Percentiles rank a stretch among this genome's conserved stretches.
Conservation (phyloP, 2,888 invertebrate species). For the Phengaris alcon region DNA sequence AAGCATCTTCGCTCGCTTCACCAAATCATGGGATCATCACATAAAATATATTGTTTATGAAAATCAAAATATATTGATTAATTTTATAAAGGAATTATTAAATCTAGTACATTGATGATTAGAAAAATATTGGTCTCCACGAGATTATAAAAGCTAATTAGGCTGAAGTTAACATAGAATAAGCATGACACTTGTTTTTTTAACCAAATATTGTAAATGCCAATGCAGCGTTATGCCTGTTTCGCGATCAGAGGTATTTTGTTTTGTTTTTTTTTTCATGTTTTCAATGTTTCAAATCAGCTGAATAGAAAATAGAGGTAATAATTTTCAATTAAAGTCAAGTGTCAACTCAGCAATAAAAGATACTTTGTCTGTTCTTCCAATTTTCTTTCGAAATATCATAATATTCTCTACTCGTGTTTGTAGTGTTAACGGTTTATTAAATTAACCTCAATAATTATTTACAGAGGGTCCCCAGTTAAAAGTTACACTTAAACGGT, state of each 20-base stretch:
- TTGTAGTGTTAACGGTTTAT: conserved; percentile 1
- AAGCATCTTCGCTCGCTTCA: background rate
- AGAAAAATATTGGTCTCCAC: background rate
- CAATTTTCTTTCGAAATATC: background rate
- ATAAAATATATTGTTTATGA: background rate
- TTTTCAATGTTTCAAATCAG: too few species aligned
- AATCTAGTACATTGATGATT: too few species aligned
- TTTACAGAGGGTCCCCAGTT: conserved; percentile 3
- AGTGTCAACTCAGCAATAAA: too few species aligned
- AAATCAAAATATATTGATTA: too few species aligned
- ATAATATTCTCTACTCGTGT: background rate
- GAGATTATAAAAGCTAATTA: background rate
- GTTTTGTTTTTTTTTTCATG: too few species aligned
- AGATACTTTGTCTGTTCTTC: background rate
- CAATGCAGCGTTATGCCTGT: background rate
- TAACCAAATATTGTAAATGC: background rate
- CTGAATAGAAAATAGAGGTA: too few species aligned
- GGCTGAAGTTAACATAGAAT: background rate
- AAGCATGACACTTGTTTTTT: background rate
- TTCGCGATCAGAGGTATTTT: background rate
- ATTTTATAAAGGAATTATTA: too few species aligned
- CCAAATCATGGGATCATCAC: background rate
- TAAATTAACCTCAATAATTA: conserved; percentile 18
- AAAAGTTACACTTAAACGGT: conserved; percentile 8
- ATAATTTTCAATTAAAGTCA: too few species aligned